Percentiles rank a stretch among this genome's conserved stretches.
phyloP scores from a whole-genome alignment of 2,888 invertebrate species.

The Didymodactylos carnosus region DNA sequence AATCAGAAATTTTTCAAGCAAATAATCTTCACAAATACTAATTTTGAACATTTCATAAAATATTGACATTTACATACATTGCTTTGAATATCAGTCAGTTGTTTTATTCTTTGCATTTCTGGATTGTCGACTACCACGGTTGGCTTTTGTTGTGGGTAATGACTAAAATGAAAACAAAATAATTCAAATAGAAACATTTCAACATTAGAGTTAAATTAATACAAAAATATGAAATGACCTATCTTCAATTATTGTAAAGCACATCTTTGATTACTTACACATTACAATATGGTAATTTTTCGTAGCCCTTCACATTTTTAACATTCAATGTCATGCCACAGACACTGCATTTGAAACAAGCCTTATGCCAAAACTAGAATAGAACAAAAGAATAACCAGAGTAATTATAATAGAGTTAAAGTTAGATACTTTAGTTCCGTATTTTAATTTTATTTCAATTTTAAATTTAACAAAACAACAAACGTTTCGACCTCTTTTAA shows the following conservation, averaged over 20 bases:
- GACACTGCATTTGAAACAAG: conserved; percentile 90
- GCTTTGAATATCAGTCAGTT: conserved; percentile 89
- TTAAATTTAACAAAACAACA: too few relatives aligned
- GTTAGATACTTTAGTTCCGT: too few relatives aligned
- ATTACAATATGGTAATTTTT: conserved; percentile 92
- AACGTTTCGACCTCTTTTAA: too few relatives aligned
- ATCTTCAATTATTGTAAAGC: not conserved
- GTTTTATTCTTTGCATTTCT: conserved; percentile 78
- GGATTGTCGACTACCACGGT: conserved; percentile 96
- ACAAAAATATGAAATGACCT: too few relatives aligned
- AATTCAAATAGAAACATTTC: too few relatives aligned
- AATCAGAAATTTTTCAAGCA: too few relatives aligned
- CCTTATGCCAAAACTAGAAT: conserved; percentile 84
- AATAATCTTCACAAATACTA: not conserved
- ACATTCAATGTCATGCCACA: conserved; percentile 94
- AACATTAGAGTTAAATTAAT: too few relatives aligned
- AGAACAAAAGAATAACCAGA: conserved; percentile 16
- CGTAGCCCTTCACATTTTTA: conserved; percentile 93
- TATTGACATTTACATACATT: conserved; percentile 44
- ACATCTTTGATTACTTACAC: conserved; percentile 66
- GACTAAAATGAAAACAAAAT: conserved; percentile 43
- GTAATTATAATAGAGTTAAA: too few relatives aligned
- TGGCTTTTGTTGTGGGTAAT: conserved; percentile 92
- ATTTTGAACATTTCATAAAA: not conserved
- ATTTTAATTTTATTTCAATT: too few relatives aligned